Base-by-base conservation (phyloP, 1,140 invertebrate genomes). In the Dryas iulia region DNA sequence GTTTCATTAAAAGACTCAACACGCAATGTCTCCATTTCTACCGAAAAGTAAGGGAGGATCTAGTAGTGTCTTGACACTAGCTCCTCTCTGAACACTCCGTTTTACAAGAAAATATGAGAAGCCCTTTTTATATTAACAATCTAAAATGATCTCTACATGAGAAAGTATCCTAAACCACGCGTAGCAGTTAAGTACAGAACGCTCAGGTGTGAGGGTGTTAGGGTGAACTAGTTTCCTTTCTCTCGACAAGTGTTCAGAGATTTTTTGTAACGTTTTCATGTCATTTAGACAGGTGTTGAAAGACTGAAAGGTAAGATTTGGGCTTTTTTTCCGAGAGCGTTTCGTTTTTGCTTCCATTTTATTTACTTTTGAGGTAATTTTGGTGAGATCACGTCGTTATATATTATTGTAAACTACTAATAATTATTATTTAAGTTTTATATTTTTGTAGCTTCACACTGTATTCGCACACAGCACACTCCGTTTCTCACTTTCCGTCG, bases 201-300 rank as follows among this genome's bases (percentile, higher is more conserved):
- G 23, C 21, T 33, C 35, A 61, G 59, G 59, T 61, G 59, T 60
- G 59, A 61, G 59, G 23, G 21, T 18, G 57, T 60, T 28, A 26
- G 59, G 59, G 35, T 39, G 59, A 52, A 25, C 33, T 52, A 35
- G 59, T 61, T 47, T 47, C 35, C 10, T 61, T 59, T 31, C 28
- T 31, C 30, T 8, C 57, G 28, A 21, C 39, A 30, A 28, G 28
- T 14, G 57, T 12, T 30, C 26, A 33, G 57, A 59, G 39, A 47
- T 47, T 47, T 47, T 47, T 59, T 59, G 57, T 59, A 21, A 59
- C 57, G 18, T 30, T 59, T 21, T 59, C 14, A 23, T 31, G 28
- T 23, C 28, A 31, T 33, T 59, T 59, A 59, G 26, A 59, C 57
- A 59, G 11, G 57, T 30, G 57, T 6, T 59, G 18, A 59, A 59